Conservation (phyloP, 2,888 invertebrate genomes). For the Lottia gigantea region DNA sequence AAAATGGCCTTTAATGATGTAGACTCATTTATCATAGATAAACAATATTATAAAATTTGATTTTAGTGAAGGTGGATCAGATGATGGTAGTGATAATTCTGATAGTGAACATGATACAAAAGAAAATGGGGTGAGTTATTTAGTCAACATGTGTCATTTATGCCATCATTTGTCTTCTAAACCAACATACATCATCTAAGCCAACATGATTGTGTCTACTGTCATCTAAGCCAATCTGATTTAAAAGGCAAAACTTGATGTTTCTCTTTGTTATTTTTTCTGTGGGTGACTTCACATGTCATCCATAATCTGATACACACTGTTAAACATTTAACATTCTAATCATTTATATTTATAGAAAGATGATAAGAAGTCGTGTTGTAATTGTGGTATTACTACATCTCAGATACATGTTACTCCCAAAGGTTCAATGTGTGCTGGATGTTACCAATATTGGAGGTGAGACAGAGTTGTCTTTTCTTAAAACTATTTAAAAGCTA, state of each 20-base stretch:
- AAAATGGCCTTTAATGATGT: no score
- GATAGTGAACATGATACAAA: constrained; percentile 86
- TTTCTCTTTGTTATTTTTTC: no score
- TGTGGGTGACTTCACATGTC: no score
- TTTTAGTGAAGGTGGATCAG: constrained; percentile 81
- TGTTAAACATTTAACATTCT: no score
- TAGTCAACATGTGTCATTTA: background rate
- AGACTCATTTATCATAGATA: no score
- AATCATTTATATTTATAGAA: constrained; percentile 33
- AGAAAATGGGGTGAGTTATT: constrained; percentile 78
- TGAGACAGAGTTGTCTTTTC: constrained; percentile 19
- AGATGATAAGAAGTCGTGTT: constrained; percentile 68
- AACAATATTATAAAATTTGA: background rate
- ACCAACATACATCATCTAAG: no score
- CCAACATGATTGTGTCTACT: no score
- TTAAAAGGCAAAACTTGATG: no score
- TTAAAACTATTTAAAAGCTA: no score
- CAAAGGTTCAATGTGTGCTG: constrained; percentile 77
- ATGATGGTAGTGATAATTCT: constrained; percentile 78
- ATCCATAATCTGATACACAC: no score
- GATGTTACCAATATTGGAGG: constrained; percentile 88
- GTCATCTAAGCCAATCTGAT: no score
- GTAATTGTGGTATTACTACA: constrained; percentile 81
- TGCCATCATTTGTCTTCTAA: no score
- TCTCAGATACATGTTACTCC: constrained; percentile 80